phyloP scores from a whole-genome alignment of 2,113 vertebrate species.

The human (Homo sapiens) region GRCh38 chr7:91939501-91940000 shows the following conservation, averaged over 20 bases:
- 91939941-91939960: background rate
- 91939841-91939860: background rate
- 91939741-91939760: background rate
- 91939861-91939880: background rate
- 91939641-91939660: constrained; percentile 14
- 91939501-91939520: constrained; percentile 20
- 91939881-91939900: background rate
- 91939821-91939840: background rate
- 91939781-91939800: background rate
- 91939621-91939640: constrained; percentile 40
- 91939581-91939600: background rate
- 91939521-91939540: constrained; percentile 11
- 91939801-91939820: background rate
- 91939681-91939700: background rate
- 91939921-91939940: background rate
- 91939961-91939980: background rate
- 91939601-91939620: background rate
- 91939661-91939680: background rate
- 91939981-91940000: constrained; percentile 1
- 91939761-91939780: background rate
- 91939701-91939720: background rate
- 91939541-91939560: background rate
- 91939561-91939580: background rate
- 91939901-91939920: background rate
- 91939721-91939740: background rate